phyloP scores from a whole-genome alignment of 2,888 invertebrate genomes.

The Silvanus unidentatus region DNA sequence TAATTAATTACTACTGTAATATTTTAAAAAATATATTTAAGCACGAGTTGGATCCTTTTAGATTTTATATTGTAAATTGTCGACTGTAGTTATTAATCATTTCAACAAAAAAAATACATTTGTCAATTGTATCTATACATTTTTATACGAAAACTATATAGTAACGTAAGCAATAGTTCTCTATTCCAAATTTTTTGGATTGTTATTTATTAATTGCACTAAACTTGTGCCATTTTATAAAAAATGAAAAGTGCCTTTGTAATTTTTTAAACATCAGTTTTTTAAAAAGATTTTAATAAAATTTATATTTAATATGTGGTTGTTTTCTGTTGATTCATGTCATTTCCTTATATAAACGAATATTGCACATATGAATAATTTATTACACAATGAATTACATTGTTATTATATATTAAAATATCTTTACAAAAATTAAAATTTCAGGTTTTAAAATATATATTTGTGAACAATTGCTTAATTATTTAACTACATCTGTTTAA shows the following conservation, averaged over 20 bases:
- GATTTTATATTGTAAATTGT: conserved; percentile 23
- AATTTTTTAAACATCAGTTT: conserved; percentile 31
- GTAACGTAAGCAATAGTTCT: background rate
- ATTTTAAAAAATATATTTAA: conserved; percentile 19
- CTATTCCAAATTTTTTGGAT: conserved; percentile 18
- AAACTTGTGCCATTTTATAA: conserved; percentile 38
- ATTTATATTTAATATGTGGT: conserved; percentile 9
- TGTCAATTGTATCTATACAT: conserved; percentile 29
- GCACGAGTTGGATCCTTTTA: conserved; percentile 24
- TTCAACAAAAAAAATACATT: conserved; percentile 25
- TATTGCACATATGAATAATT: too few relatives aligned
- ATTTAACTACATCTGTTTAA: too few relatives aligned
- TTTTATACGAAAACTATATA: conserved; percentile 13
- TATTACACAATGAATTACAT: too few relatives aligned
- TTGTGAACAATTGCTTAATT: too few relatives aligned
- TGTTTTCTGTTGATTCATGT: too few relatives aligned
- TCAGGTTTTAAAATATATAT: too few relatives aligned
- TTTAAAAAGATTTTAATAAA: conserved; percentile 40
- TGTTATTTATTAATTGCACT: conserved; percentile 36
- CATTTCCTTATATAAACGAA: too few relatives aligned
- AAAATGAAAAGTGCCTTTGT: conserved; percentile 37
- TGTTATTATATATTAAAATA: too few relatives aligned
- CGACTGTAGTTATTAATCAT: conserved; percentile 23
- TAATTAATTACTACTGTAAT: conserved; percentile 4
- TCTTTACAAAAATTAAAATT: too few relatives aligned